phyloP scores from a whole-genome alignment of 2,888 invertebrate genomes.

The Nomada hirtipes region DNA sequence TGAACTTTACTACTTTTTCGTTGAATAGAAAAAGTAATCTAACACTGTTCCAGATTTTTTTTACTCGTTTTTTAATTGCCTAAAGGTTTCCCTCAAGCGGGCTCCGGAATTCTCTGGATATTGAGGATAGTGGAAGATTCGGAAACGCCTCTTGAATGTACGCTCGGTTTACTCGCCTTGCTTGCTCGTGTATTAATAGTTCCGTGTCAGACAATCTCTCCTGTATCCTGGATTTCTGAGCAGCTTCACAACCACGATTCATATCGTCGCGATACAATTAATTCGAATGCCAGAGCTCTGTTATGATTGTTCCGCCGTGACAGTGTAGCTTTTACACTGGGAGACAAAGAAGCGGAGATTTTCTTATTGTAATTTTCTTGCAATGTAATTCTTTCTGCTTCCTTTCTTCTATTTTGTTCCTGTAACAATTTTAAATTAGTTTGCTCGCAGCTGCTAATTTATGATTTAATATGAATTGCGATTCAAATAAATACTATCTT shows the following conservation, averaged over 20 bases:
- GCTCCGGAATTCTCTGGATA: constrained; percentile 13
- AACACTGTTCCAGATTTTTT: no score
- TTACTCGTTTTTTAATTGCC: no score
- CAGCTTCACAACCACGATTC: constrained; percentile 47
- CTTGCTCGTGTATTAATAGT: constrained; percentile 62
- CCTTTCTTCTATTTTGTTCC: no score
- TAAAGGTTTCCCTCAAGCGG: no score
- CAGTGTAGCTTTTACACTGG: background rate
- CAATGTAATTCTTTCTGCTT: no score
- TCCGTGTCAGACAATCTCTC: constrained; percentile 39
- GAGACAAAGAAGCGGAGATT: background rate
- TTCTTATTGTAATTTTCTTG: no score
- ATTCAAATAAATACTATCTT: background rate
- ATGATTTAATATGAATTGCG: background rate
- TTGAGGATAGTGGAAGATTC: constrained; percentile 55
- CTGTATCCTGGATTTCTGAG: constrained; percentile 51
- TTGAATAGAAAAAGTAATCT: no score
- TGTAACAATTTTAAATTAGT: no score
- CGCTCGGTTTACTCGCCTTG: constrained; percentile 39
- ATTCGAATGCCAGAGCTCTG: constrained; percentile 50
- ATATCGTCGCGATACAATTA: constrained; percentile 62
- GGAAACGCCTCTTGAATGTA: constrained; percentile 41
- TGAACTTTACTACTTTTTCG: no score
- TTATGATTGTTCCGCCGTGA: constrained; percentile 2
- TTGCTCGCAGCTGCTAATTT: no score